Evolutionary conservation across 1,140 invertebrate species (phyloP), one percentile per base, ranked within the genome.

Genomic region (Thrips palmi): DNA sequence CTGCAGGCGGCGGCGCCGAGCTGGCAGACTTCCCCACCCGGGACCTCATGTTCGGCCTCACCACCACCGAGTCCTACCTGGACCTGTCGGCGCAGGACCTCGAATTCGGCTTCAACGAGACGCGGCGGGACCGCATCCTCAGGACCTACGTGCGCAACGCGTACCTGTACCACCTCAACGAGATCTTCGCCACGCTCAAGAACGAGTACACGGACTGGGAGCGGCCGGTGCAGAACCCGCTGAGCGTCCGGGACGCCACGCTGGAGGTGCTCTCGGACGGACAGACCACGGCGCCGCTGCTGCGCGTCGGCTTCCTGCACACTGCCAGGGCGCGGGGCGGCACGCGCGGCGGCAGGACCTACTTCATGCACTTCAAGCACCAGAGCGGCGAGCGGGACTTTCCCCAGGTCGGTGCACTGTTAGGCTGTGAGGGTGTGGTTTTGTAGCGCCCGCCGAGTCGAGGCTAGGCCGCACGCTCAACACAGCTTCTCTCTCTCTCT

Each of bases 161-260:
- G 27, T 89, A 86, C 57, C 75, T 77, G 48, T 88, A 79, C 57
- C 83, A 88, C 61, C 65, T 86, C 37, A 85, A 87, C 58, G 84
- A 87, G 58, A 88, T 86, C 49, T 87, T 81, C 60, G 84, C 82
- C 14, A 83, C 84, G 20, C 63, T 89, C 34, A 80, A 84, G 57
- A 91, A 89, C 55, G 85, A 91, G 54, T 91, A 91, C 58, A 89
- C 84, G 30, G 84, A 91, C 54, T 91, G 85, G 85, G 83, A 86
- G 52, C 69, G 75, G 47, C 68, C 79, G 43, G 57, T 76, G 50
- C 73, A 69, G 54, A 84, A 67, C 61, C 81, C 76, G 28, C 57
- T 76, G 43, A 76, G 71, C 49, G 72, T 79, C 8, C 59, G 79
- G n/a, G 78, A 82, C 55, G 71, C 74, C 21, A 74, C 75, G 5